These are phyloP conservation scores for Neostethus bicornis DNA, from an alignment of 2,797 vertebrate genomes.

Conservation along the genomic window DNA sequence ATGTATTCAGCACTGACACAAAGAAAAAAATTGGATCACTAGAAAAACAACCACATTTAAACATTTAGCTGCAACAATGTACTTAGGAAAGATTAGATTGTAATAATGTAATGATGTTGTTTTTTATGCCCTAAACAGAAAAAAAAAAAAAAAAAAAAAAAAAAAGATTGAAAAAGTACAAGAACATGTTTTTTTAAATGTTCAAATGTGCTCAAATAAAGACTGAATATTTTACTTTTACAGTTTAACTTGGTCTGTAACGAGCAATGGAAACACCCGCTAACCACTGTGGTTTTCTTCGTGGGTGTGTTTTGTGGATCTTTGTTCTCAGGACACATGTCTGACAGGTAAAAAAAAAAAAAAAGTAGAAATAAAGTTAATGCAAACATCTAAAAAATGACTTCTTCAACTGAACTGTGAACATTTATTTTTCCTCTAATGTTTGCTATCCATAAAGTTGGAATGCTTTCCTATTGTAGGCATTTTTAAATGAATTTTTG, in stretches of 20 bases:
- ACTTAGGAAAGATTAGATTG: background rate
- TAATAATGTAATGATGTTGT: too few species aligned
- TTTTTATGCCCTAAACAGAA: too few species aligned
- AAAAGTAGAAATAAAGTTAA: too few species aligned
- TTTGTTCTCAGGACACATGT: constrained; percentile 87
- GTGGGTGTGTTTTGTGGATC: constrained; percentile 85
- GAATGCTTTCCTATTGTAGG: too few species aligned
- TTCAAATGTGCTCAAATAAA: background rate
- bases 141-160: too few species aligned
- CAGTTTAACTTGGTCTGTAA: constrained; percentile 89
- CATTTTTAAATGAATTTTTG: too few species aligned
- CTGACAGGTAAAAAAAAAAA: constrained; percentile 83
- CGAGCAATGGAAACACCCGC: constrained; percentile 85
- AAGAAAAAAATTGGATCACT: too few species aligned
- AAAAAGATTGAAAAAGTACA: background rate
- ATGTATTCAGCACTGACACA: background rate
- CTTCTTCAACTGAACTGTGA: too few species aligned
- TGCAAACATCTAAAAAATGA: too few species aligned
- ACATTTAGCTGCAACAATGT: background rate
- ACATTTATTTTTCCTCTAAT: too few species aligned
- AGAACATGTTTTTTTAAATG: background rate
- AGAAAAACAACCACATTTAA: background rate
- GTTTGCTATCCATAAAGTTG: too few species aligned
- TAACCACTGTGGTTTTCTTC: constrained; percentile 85
- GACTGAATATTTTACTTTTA: background rate